A percentile compares a stretch with the other conserved stretches of the same genome.
Evolutionary conservation across 2,113 vertebrate species (phyloP).

Genomic region (Eubucco bourcierii): DNA sequence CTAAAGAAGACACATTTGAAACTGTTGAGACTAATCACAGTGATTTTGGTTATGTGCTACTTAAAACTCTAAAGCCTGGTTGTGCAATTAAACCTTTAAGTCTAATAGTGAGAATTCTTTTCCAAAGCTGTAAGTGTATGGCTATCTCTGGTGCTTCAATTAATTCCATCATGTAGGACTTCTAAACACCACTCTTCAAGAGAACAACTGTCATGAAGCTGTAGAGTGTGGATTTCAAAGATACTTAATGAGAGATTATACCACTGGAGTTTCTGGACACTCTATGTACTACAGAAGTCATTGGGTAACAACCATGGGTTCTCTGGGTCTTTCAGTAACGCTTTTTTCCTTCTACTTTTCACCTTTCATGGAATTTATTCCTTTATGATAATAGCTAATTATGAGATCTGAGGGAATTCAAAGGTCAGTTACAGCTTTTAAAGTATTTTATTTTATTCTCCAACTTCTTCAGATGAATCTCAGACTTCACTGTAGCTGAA

Average conservation of each 20-base stretch:
- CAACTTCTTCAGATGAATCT: not conserved
- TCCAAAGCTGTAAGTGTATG: constrained; percentile 31
- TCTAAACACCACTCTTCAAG: constrained; percentile 4
- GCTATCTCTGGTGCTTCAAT: constrained; percentile 25
- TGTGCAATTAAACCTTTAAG: constrained; percentile 46
- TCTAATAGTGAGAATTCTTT: constrained; percentile 26
- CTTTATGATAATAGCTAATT: not conserved
- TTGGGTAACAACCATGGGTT: not conserved
- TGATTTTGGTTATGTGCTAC: not conserved
- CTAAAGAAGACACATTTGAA: not conserved
- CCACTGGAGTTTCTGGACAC: not conserved
- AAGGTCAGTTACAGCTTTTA: not conserved
- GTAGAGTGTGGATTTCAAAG: constrained; percentile 14
- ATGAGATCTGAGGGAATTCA: not conserved
- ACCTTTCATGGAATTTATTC: not conserved
- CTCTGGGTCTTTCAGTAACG: accelerated
- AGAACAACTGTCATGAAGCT: not conserved
- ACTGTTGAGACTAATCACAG: not conserved
- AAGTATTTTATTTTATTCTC: not conserved
- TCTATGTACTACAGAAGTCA: not conserved
- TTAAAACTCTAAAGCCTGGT: not conserved
- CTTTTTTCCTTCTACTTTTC: not conserved
- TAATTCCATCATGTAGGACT: constrained; percentile 31
- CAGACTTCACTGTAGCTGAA: not conserved
- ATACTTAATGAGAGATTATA: not conserved